Evolutionary conservation across 2,888 invertebrate genomes (phyloP).

Genomic region (Oscheius sp.): DNA sequence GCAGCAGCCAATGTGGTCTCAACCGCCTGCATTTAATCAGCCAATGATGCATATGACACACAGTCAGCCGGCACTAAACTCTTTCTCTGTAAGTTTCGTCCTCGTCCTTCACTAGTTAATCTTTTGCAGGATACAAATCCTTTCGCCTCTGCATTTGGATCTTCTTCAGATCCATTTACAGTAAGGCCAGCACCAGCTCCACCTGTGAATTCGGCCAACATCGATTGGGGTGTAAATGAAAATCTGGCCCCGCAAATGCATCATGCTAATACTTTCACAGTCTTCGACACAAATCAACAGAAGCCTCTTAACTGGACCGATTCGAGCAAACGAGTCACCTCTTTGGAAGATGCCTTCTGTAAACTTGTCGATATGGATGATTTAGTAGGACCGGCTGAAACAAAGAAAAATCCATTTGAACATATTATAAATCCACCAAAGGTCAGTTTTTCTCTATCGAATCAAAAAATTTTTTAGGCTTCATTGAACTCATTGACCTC

Average conservation of each 20-base stretch:
- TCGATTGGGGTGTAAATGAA: conserved; percentile 45
- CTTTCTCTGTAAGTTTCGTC: neutral
- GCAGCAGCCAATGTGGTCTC: neutral
- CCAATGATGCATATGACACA: conserved; percentile 38
- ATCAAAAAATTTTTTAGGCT: conserved; percentile 34
- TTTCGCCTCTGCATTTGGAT: conserved; percentile 43
- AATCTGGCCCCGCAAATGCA: conserved; percentile 47
- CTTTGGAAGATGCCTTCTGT: conserved; percentile 67
- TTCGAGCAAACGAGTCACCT: conserved; percentile 51
- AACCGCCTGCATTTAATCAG: neutral
- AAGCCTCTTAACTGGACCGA: conserved; percentile 38
- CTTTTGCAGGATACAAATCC: conserved; percentile 55
- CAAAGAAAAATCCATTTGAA: conserved; percentile 68
- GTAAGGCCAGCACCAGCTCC: conserved; percentile 2
- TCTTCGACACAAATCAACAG: conserved; percentile 37
- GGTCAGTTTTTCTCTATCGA: conserved; percentile 31
- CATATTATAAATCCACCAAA: conserved; percentile 68
- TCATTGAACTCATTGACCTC: conserved; percentile 38
- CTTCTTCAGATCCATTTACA: conserved; percentile 13
- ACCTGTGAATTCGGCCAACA: neutral
- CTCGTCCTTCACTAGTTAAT: neutral
- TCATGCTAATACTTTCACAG: conserved; percentile 48
- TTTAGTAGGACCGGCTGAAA: conserved; percentile 57
- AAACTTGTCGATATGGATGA: conserved; percentile 69
- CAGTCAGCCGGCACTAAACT: conserved; percentile 35